Conservation (phyloP, 1,140 invertebrate genomes). For the Maniola jurtina region DNA sequence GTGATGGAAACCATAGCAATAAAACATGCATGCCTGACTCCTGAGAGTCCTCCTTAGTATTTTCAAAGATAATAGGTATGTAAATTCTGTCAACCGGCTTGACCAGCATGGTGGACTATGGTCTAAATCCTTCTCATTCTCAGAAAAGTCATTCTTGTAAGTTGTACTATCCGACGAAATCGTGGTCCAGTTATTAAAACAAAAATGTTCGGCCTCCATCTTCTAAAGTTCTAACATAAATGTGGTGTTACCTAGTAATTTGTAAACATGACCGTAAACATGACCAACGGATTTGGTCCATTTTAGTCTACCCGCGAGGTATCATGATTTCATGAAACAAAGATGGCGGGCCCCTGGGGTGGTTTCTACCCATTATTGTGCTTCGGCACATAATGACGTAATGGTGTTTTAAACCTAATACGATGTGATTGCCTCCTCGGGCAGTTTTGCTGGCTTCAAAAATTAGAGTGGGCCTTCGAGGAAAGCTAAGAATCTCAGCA, state of each 20-base stretch:
- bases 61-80: too few species aligned
- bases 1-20: too few species aligned
- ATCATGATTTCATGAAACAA: constrained; percentile 40
- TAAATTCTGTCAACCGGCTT: too few species aligned
- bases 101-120: too few species aligned
- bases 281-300: constrained; percentile 3
- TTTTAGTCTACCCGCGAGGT: constrained; percentile 37
- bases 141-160: too few species aligned
- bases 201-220: too few species aligned
- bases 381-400: constrained; percentile 16
- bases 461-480: constrained; percentile 15
- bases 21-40: too few species aligned
- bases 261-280: not conserved
- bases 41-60: too few species aligned
- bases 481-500: not conserved
- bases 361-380: constrained; percentile 24
- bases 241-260: not conserved
- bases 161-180: too few species aligned
- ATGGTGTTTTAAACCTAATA: constrained; percentile 34
- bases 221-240: too few species aligned
- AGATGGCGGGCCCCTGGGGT: constrained; percentile 36
- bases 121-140: too few species aligned
- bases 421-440: constrained; percentile 30
- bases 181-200: too few species aligned
- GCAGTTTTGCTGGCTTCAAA: constrained; percentile 14